Percentiles rank a stretch among this genome's conserved stretches.
Evolutionary conservation across 92 coral and sea anemone genomes (phyloP).

Genomic region (Porites divaricata): DNA sequence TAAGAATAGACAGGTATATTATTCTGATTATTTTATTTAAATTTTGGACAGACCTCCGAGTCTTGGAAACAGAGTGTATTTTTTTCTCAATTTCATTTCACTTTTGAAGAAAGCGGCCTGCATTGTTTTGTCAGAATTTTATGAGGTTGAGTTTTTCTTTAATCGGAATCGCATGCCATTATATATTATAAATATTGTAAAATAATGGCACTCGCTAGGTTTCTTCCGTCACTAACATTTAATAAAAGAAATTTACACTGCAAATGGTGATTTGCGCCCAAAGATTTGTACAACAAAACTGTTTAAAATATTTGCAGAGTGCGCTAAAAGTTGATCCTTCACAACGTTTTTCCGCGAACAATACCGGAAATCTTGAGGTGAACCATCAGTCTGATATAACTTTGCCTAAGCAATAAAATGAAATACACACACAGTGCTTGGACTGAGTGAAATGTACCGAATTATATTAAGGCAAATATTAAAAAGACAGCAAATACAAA

Average conservation of each 20-base stretch:
- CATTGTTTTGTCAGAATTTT: not conserved
- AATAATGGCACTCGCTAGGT: not conserved
- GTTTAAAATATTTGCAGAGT: not conserved
- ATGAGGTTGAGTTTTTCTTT: slow-evolving; percentile 3
- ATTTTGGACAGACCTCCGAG: slow-evolving; percentile 2
- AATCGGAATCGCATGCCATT: not conserved
- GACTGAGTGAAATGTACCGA: not conserved
- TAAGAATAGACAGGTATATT: slow-evolving; percentile 2
- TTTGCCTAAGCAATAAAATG: not conserved
- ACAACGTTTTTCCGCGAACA: not conserved
- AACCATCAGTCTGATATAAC: not conserved
- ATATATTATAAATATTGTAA: not conserved
- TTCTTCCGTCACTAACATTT: not conserved
- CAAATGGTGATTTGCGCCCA: not conserved
- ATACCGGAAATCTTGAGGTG: not conserved
- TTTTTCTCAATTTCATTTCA: not conserved
- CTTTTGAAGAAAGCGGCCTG: slow-evolving; percentile 1
- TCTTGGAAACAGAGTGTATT: slow-evolving; percentile 4
- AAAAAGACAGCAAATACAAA: slow-evolving; percentile 7
- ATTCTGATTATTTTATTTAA: not conserved
- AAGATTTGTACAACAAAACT: not conserved
- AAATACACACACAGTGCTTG: not conserved
- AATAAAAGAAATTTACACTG: not conserved
- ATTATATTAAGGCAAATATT: not conserved
- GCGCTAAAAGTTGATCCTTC: not conserved